Percentiles rank a stretch among this genome's conserved stretches.
These are phyloP conservation scores for Conchocele bisecta DNA, from an alignment of 2,888 invertebrate genomes.

Conservation along the genomic window DNA sequence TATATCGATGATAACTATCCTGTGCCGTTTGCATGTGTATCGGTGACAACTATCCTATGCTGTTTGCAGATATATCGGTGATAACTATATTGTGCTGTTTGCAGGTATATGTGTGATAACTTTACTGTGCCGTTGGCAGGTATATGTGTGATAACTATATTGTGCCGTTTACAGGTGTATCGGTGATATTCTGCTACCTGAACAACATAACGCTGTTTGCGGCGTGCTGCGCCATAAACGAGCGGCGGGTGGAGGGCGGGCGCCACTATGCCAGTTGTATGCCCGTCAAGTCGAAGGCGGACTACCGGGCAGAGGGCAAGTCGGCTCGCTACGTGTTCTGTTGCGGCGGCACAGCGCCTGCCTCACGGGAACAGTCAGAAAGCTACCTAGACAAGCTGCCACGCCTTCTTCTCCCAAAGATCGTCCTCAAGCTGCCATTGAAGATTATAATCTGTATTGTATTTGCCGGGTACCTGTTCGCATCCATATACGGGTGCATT, in stretches of 20 bases:
- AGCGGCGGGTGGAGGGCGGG: conserved; percentile 83
- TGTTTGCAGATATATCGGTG: too few species aligned
- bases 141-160: too few species aligned
- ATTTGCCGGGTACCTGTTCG: conserved; percentile 61
- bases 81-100: too few species aligned
- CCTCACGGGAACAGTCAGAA: conserved; percentile 49
- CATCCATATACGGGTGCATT: conserved; percentile 43
- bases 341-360: conserved; percentile 34
- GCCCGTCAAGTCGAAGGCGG: conserved; percentile 15
- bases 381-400: conserved; percentile 63
- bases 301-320: conserved; percentile 11
- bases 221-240: conserved; percentile 54
- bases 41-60: too few species aligned
- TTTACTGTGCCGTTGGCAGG: too few species aligned
- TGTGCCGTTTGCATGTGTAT: too few species aligned
- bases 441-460: conserved; percentile 56
- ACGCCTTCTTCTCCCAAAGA: conserved; percentile 55
- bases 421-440: conserved; percentile 47
- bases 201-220: conserved; percentile 61
- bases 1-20: too few species aligned
- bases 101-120: too few species aligned
- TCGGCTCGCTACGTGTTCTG: conserved; percentile 17
- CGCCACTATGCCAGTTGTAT: conserved; percentile 36
- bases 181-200: conserved; percentile 59
- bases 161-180: conserved; percentile 38